Base-by-base conservation (phyloP, 2,113 vertebrate genomes). In the Epinephelus moara region DNA sequence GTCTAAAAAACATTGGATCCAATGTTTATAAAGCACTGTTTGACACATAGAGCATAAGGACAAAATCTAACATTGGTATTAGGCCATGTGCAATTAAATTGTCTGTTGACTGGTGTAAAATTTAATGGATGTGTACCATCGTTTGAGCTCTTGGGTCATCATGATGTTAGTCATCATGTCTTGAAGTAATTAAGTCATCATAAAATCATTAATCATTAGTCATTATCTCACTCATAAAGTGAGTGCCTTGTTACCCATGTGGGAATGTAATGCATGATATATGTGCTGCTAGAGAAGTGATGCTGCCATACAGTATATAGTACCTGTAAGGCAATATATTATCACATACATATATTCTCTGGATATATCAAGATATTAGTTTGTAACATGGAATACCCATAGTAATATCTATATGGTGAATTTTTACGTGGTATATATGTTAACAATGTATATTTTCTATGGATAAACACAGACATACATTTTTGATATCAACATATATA, bases 141-240 rank as follows among this genome's bases (percentile, higher is more conserved):
- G 45, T 67, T 19, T 63, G 64, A 79, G 40, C 59, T 80, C 64
- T 67, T 63, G 27, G 18, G 42, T 49, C 61, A 81, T 55, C 37
- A 17, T 40, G 19, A 42, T 64, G 72, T 75, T 83, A 66, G 71
- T 62, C 53, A 71, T 83, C 66, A 74, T 70, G 62, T 56, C 49
- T 59, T 59, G 4, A 64, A 45, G 71, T 80, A 80, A 88, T 89
- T 78, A 88, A 82, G 61, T 66, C 73, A 75, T 85, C 52, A 60
- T 64, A 21, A 62, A 72, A 81, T 75, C 66, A 84, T 82, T 73
- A 59, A 75, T 82, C 52, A 53, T 66, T 53, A 63, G 69, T 30
- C 30, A 30, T 30, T 30, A 30, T 30, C 30, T 30, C 30, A 30
- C 30, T 30, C 30, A 30, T 30, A 30, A 62, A 37, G 40, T 21